A percentile compares a stretch with the other conserved stretches of the same genome.
These are phyloP conservation scores for Oreortyx pictus DNA, from an alignment of 2,797 vertebrate species.

Conservation along the genomic window DNA sequence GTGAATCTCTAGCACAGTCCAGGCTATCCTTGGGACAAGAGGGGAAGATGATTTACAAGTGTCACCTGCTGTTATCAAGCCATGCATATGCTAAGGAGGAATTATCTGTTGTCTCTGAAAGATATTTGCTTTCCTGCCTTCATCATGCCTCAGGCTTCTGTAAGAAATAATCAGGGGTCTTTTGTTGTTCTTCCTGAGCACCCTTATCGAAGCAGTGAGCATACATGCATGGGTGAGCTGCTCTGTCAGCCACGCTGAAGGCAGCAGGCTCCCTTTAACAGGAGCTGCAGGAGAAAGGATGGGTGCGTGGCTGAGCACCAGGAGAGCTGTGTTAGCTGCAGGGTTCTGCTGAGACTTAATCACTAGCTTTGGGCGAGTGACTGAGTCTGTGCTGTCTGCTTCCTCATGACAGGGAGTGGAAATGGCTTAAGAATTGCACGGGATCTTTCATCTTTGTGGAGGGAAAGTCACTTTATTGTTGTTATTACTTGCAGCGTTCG, in stretches of 20 bases:
- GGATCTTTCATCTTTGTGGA: not conserved
- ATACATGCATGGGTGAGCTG: no score
- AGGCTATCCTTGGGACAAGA: not conserved
- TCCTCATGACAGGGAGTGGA: not conserved
- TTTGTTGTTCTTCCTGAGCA: not conserved
- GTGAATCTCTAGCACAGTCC: not conserved
- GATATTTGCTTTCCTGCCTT: not conserved
- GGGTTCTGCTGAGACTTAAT: not conserved
- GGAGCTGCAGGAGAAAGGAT: not conserved
- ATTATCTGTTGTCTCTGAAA: not conserved
- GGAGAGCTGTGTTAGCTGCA: not conserved
- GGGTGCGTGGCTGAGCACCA: not conserved
- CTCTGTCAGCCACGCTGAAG: not conserved
- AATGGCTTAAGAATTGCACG: not conserved
- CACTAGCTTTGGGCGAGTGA: not conserved
- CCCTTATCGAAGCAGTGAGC: not conserved
- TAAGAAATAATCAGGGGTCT: not conserved
- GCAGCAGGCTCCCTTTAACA: not conserved
- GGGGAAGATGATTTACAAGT: not conserved
- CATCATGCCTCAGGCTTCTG: accelerated
- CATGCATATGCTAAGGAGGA: not conserved
- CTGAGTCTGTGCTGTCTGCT: not conserved
- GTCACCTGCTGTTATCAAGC: not conserved
- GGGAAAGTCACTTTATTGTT: not conserved
- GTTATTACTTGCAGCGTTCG: accelerated